phyloP scores from a whole-genome alignment of 2,797 vertebrate species.

The Remorina albescens region DNA sequence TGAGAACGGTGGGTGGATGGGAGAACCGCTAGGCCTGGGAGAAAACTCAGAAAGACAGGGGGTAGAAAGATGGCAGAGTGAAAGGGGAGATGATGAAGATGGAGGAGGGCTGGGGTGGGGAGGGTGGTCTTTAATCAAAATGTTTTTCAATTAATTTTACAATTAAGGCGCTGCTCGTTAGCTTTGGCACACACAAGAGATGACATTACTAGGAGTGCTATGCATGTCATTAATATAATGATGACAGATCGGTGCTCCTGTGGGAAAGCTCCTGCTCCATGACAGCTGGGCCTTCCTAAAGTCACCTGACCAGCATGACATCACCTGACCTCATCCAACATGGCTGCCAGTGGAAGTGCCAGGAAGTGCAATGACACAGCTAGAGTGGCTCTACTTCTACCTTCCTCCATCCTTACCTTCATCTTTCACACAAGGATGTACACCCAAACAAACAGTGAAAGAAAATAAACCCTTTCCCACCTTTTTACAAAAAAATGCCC shows the following conservation, averaged over 20 bases:
- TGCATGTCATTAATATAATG: conserved; percentile 83
- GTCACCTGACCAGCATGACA: conserved; percentile 79
- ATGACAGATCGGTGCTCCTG: conserved; percentile 83
- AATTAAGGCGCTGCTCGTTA: conserved; percentile 85
- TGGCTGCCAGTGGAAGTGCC: conserved; percentile 53
- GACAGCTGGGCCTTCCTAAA: conserved; percentile 76
- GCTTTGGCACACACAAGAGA: conserved; percentile 81
- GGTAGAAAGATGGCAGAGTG: conserved; percentile 26
- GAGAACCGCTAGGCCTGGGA: not conserved
- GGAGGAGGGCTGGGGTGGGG: conserved; percentile 64
- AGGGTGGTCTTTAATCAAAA: conserved; percentile 86
- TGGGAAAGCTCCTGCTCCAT: conserved; percentile 72
- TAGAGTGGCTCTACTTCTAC: conserved; percentile 33
- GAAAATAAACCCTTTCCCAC: conserved; percentile 34
- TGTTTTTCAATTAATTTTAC: conserved; percentile 87
- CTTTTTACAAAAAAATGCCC: conserved; percentile 40
- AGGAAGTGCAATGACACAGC: conserved; percentile 51
- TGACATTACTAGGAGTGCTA: conserved; percentile 80
- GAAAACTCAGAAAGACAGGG: conserved; percentile 31
- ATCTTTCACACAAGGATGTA: conserved; percentile 60
- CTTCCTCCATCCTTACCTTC: conserved; percentile 13
- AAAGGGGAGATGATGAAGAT: conserved; percentile 70
- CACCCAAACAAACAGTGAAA: conserved; percentile 37
- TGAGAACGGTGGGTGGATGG: conserved; percentile 19
- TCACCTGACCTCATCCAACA: conserved; percentile 75